Percentiles rank a stretch among this genome's conserved stretches.
Conservation (phyloP, 1,140 invertebrate species). For the Odontomachus brunneus region DNA sequence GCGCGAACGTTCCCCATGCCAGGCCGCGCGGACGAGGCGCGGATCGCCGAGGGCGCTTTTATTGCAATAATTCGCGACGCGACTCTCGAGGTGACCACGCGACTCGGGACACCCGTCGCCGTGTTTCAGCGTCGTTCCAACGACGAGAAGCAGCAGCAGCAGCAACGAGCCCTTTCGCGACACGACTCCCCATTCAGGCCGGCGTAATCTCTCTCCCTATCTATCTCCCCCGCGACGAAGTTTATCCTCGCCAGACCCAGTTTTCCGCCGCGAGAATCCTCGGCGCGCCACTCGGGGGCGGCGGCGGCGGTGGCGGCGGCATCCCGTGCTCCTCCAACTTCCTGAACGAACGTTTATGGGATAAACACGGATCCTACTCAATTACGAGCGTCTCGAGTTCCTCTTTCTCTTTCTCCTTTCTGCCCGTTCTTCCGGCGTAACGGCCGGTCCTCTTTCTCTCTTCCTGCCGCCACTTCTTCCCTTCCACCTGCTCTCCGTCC, state of each 20-base stretch:
- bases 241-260: slow-evolving; percentile 29
- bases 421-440: no score
- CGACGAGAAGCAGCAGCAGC: neutral
- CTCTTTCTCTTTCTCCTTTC: neutral
- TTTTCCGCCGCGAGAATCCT: slow-evolving; percentile 9
- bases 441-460: neutral
- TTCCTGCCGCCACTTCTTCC: neutral
- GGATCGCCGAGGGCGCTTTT: neutral
- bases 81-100: no score
- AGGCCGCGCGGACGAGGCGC: no score
- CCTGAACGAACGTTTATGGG: slow-evolving; percentile 17
- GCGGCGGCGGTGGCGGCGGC: neutral
- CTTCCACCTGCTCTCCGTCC: no score
- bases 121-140: neutral
- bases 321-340: slow-evolving; percentile 16
- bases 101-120: no score
- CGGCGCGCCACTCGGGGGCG: neutral
- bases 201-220: slow-evolving; percentile 13
- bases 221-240: neutral
- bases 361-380: slow-evolving; percentile 23
- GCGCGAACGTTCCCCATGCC: slow-evolving; percentile 14
- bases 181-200: neutral
- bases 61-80: no score
- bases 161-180: neutral
- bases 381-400: neutral